These are phyloP conservation scores for Parnassius orleans DNA, from an alignment of 2,888 invertebrate species.

Conservation along the genomic window DNA sequence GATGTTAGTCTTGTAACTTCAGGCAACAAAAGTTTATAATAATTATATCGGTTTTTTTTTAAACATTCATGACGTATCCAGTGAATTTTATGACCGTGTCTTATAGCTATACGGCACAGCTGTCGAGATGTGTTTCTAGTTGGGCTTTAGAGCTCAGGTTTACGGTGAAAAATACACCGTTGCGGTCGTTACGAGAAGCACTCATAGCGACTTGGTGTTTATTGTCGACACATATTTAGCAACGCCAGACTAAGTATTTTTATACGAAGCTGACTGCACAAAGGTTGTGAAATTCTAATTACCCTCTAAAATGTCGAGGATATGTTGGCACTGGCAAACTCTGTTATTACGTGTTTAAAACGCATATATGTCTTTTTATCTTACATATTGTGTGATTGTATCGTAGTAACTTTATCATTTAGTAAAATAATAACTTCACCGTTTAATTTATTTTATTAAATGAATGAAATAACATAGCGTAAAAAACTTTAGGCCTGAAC, in stretches of 20 bases:
- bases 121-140: conserved; percentile 54
- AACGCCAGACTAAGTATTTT: conserved; percentile 43
- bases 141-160: conserved; percentile 57
- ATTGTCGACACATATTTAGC: conserved; percentile 45
- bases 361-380: neutral
- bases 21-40: neutral
- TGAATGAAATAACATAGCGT: too few species aligned
- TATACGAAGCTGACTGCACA: conserved; percentile 31
- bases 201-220: conserved; percentile 39
- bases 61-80: conserved; percentile 35
- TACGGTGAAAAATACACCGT: conserved; percentile 49
- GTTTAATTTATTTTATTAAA: too few species aligned
- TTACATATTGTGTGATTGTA: neutral
- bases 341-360: conserved; percentile 11
- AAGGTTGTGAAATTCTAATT: conserved; percentile 23
- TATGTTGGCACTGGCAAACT: conserved; percentile 6
- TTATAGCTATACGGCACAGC: conserved; percentile 51
- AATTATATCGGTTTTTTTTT: neutral
- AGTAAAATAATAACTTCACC: too few species aligned
- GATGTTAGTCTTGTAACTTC: too few species aligned
- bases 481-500: too few species aligned
- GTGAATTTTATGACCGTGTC: conserved; percentile 33
- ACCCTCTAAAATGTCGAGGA: conserved; percentile 11
- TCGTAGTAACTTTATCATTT: too few species aligned
- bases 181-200: conserved; percentile 35